A percentile compares a stretch with the other conserved stretches of the same genome.
phyloP scores from a whole-genome alignment of 1,140 invertebrate genomes.

The Steinernema feltiae region DNA sequence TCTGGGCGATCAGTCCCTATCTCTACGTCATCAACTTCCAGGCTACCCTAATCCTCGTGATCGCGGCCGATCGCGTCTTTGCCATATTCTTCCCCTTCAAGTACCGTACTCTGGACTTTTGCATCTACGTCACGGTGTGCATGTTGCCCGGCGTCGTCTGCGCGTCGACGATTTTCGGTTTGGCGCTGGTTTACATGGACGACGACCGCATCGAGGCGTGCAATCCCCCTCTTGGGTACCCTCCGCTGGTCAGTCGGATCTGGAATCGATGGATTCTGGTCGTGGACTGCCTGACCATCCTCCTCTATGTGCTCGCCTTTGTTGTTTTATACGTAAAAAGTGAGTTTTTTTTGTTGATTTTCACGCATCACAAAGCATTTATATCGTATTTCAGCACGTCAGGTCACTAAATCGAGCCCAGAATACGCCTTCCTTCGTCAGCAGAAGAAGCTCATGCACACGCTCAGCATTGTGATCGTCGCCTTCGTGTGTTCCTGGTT shows the following conservation, averaged over 20 bases:
- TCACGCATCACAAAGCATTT: no score
- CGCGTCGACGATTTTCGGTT: background rate
- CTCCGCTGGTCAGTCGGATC: background rate
- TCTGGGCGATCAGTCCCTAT: constrained; percentile 4
- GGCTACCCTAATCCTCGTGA: background rate
- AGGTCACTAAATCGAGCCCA: background rate
- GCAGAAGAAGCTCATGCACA: background rate
- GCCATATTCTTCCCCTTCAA: background rate
- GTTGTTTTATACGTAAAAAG: background rate
- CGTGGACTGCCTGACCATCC: background rate
- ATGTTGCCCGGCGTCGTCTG: background rate
- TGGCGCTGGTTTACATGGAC: background rate
- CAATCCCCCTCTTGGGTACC: background rate
- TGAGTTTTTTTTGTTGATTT: background rate
- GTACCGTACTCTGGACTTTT: background rate
- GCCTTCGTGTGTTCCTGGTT: constrained; percentile 1
- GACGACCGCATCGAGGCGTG: background rate
- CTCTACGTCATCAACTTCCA: background rate
- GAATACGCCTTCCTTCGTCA: background rate
- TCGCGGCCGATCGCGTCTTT: background rate
- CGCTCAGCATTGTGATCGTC: background rate
- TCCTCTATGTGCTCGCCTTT: background rate
- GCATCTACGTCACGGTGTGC: background rate
- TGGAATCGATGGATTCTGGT: background rate
- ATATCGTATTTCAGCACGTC: background rate